Conservation (phyloP, 30 jellyfish, hydroid and myxozoan species). For the Morbakka virulenta region DNA sequence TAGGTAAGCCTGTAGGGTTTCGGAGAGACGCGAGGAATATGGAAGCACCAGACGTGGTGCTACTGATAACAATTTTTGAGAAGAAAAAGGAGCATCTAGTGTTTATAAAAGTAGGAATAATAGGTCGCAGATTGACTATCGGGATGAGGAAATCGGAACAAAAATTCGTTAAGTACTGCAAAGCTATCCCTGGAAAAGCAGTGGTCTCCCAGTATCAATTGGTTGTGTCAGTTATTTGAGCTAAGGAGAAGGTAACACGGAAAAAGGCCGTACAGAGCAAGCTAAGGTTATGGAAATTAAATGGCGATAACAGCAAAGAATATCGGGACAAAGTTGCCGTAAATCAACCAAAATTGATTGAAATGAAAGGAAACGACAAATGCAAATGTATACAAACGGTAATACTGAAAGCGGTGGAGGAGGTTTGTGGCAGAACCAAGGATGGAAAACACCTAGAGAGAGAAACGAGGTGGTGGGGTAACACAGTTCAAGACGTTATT, state of each 20-base stretch:
- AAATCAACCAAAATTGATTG: neutral
- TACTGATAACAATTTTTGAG: too few species aligned
- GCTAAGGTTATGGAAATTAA: neutral
- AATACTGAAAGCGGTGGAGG: neutral
- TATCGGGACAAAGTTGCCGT: neutral
- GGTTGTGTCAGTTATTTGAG: neutral
- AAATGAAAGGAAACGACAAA: neutral
- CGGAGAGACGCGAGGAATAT: too few species aligned
- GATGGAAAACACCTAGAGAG: constrained; percentile 19
- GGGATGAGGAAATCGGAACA: too few species aligned
- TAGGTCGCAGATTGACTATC: too few species aligned
- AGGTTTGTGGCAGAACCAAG: constrained; percentile 23
- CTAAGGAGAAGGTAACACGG: neutral
- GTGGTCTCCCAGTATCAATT: too few species aligned
- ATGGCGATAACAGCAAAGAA: constrained; percentile 12
- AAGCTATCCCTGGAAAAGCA: neutral
- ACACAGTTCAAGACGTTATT: constrained; percentile 4
- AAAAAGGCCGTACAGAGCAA: neutral
- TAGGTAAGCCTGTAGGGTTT: too few species aligned
- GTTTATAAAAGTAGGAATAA: too few species aligned
- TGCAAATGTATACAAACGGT: neutral
- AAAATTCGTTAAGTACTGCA: constrained; percentile 6
- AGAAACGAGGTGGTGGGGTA: constrained; percentile 18
- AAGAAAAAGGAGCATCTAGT: too few species aligned
- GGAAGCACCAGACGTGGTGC: too few species aligned